These are phyloP conservation scores for Montifringilla adamsi DNA, from an alignment of 2,113 vertebrate genomes.

Conservation along the genomic window DNA sequence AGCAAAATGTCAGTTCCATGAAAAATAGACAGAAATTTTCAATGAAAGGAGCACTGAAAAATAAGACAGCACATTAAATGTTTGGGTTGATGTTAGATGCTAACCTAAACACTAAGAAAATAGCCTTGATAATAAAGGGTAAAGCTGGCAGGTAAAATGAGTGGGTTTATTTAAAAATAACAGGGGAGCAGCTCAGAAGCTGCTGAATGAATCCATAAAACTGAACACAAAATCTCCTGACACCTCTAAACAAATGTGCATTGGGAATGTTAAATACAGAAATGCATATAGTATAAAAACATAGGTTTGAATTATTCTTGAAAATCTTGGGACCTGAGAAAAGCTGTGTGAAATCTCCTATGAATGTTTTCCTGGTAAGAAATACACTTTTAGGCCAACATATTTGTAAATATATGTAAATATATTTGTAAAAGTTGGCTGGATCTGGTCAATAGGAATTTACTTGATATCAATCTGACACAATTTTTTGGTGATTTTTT, in stretches of 20 bases:
- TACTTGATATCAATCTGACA: not conserved
- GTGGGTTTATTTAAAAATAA: not conserved
- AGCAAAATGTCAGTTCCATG: not conserved
- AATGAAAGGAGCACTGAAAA: not conserved
- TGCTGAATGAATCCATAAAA: not conserved
- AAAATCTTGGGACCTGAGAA: not conserved
- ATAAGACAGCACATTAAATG: not conserved
- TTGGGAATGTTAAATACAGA: not conserved
- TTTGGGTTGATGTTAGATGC: not conserved
- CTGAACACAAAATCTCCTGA: not conserved
- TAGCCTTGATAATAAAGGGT: not conserved
- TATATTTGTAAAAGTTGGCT: not conserved
- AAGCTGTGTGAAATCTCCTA: not conserved
- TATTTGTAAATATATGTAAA: not conserved
- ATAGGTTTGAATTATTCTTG: not conserved
- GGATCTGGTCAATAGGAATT: not conserved
- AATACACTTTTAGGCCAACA: not conserved
- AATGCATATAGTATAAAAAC: not conserved
- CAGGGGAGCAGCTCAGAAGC: not conserved
- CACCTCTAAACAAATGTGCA: not conserved
- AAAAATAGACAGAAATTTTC: conserved; percentile 2
- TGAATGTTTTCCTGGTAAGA: not conserved
- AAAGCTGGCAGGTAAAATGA: not conserved
- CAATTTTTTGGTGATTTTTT: not conserved
- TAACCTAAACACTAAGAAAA: not conserved